These are phyloP conservation scores for Rana temporaria DNA, from an alignment of 2,113 vertebrate genomes.

Conservation along the genomic window DNA sequence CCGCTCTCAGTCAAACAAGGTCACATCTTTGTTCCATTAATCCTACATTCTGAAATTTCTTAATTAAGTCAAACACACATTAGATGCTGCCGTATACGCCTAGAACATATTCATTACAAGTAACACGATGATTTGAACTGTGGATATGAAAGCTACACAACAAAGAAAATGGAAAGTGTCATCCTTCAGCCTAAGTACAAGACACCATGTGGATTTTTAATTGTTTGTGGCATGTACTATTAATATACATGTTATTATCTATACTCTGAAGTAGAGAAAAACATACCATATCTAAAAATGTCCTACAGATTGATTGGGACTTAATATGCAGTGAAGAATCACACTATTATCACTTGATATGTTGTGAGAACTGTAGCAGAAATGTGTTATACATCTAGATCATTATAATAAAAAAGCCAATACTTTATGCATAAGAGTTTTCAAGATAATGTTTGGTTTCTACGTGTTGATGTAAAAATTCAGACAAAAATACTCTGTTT, in stretches of 20 bases:
- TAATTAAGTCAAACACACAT: conserved; percentile 18
- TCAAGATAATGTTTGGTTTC: too few species aligned
- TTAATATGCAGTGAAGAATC: conserved; percentile 1
- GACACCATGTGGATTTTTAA: not conserved
- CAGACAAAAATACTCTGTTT: too few species aligned
- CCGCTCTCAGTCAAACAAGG: not conserved
- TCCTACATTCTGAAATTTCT: not conserved
- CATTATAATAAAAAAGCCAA: not conserved
- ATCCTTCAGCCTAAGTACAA: not conserved
- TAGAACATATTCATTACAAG: not conserved
- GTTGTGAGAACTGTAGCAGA: not conserved
- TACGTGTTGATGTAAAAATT: too few species aligned
- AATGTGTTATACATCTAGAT: not conserved
- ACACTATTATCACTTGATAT: not conserved
- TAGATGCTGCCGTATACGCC: not conserved
- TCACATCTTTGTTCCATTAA: conserved; percentile 20
- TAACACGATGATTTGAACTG: not conserved
- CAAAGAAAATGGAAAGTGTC: not conserved
- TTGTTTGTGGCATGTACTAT: not conserved
- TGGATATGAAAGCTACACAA: not conserved
- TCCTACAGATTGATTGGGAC: not conserved
- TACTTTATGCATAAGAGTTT: too few species aligned
- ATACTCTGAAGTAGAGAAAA: not conserved
- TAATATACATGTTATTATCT: not conserved
- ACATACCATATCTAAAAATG: not conserved